A percentile compares a stretch with the other conserved stretches of the same genome.
Conservation (phyloP, 2,113 vertebrate genomes). For the Typhlomys cinereus region DNA sequence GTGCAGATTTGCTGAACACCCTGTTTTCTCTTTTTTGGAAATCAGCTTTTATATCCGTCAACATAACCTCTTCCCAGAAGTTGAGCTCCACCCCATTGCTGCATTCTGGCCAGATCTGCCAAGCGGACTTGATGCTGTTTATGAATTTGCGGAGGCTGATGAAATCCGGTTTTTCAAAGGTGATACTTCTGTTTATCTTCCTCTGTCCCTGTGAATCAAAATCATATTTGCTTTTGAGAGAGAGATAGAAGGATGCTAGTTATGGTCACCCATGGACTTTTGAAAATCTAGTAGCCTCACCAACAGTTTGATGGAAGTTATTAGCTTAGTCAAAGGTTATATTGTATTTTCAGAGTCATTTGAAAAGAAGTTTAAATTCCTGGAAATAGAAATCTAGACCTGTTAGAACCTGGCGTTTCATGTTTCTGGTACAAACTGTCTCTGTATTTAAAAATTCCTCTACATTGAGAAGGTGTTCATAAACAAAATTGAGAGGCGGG, state of each 20-base stretch:
- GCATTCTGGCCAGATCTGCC: conserved; percentile 85
- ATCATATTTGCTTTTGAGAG: background rate
- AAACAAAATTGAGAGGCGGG: background rate
- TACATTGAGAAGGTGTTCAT: background rate
- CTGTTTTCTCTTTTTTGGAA: background rate
- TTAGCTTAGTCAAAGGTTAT: background rate
- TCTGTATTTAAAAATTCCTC: background rate
- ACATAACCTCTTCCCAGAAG: background rate
- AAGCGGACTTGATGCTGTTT: conserved; percentile 86
- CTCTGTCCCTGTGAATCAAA: background rate
- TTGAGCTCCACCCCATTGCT: conserved; percentile 79
- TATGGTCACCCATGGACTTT: background rate
- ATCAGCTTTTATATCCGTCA: conserved; percentile 82
- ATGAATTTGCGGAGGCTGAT: conserved; percentile 75
- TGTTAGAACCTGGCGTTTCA: conserved; percentile 8
- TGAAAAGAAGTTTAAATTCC: background rate
- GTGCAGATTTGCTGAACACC: background rate
- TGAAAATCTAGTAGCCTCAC: background rate
- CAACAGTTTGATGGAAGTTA: background rate
- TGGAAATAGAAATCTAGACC: background rate
- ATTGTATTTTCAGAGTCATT: background rate
- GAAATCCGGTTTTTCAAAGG: conserved; percentile 81
- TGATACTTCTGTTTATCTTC: conserved; percentile 54
- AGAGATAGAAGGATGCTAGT: background rate
- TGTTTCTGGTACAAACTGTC: background rate